Percentiles rank a stretch among this genome's conserved stretches.
phyloP scores from a whole-genome alignment of 1,140 invertebrate species.

The Aphidius gifuensis region DNA sequence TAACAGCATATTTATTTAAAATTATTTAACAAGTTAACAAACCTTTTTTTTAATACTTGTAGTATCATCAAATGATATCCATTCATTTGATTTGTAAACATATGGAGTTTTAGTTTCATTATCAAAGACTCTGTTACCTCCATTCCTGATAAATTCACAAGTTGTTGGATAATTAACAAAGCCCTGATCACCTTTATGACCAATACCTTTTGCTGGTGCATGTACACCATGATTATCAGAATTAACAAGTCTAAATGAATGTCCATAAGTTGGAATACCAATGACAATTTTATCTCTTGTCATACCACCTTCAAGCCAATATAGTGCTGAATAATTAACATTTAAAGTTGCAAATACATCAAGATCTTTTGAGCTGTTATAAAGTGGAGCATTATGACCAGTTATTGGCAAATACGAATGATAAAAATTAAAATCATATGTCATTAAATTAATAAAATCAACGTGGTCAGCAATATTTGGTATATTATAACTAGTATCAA shows the following conservation, averaged over 20 bases:
- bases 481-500: constrained; percentile 74
- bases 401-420: constrained; percentile 74
- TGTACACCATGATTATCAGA: constrained; percentile 63
- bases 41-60: constrained; percentile 71
- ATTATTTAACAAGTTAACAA: constrained; percentile 19
- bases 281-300: constrained; percentile 80
- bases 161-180: constrained; percentile 69
- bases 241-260: constrained; percentile 72
- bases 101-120: constrained; percentile 74
- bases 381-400: constrained; percentile 79
- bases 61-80: constrained; percentile 85
- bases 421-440: constrained; percentile 85
- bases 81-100: constrained; percentile 69
- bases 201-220: constrained; percentile 69
- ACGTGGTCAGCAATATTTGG: constrained; percentile 70
- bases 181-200: constrained; percentile 64
- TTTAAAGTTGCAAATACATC: constrained; percentile 72
- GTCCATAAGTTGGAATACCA: constrained; percentile 88
- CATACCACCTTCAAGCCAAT: constrained; percentile 79
- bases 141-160: constrained; percentile 64
- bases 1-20: constrained; percentile 16
- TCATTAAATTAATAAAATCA: constrained; percentile 86
- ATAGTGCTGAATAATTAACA: constrained; percentile 77
- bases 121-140: constrained; percentile 61
- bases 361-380: constrained; percentile 58